Conservation (phyloP, 2,113 vertebrate genomes). For the Syngnathus scovelli region DNA sequence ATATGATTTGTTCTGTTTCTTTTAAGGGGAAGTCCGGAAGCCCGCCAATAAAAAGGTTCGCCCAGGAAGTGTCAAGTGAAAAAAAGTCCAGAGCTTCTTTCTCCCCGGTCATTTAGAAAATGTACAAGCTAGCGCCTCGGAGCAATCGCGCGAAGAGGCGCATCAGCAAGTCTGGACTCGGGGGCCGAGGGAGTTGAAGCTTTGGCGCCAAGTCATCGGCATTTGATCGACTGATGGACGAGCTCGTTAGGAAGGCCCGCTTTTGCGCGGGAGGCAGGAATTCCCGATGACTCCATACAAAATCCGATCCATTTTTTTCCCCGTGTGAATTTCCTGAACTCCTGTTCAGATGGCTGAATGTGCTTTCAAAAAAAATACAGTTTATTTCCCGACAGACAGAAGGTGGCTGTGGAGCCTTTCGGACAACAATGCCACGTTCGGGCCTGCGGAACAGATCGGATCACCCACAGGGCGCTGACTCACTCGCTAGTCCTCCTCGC, state of each 20-base stretch:
- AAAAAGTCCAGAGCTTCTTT: conserved; percentile 9
- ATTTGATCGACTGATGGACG: conserved; percentile 47
- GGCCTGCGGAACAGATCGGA: not conserved
- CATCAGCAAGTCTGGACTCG: conserved; percentile 33
- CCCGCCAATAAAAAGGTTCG: conserved; percentile 46
- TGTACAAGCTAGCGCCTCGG: conserved; percentile 31
- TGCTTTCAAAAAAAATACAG: not conserved
- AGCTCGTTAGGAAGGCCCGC: conserved; percentile 33
- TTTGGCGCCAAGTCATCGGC: conserved; percentile 10
- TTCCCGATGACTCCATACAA: not conserved
- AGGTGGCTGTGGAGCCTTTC: not conserved
- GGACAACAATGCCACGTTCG: not conserved
- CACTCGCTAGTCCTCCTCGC: not conserved
- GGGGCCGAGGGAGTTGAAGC: conserved; percentile 6
- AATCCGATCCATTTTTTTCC: not conserved
- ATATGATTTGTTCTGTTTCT: conserved; percentile 7
- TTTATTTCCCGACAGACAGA: not conserved
- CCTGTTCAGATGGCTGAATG: not conserved
- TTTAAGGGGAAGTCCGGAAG: conserved; percentile 26
- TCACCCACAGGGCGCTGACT: not conserved
- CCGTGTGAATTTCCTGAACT: not conserved
- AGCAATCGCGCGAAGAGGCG: conserved; percentile 32
- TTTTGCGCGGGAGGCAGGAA: not conserved
- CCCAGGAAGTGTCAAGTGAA: conserved; percentile 15
- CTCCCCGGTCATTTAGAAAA: conserved; percentile 22